phyloP scores from a whole-genome alignment of 2,113 vertebrate species.

The Pavo muticus region DNA sequence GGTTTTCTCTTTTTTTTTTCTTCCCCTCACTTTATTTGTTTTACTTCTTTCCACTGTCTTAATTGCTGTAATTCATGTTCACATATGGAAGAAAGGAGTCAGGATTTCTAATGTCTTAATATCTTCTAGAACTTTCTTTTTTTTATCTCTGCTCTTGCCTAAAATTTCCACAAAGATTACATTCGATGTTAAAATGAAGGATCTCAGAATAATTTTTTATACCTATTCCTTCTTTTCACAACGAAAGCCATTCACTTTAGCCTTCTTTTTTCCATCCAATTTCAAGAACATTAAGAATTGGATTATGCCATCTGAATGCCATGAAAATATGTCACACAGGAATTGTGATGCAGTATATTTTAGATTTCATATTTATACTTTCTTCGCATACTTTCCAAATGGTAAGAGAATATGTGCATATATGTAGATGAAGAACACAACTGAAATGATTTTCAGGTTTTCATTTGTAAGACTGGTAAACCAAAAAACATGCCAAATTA shows the following conservation, averaged over 20 bases:
- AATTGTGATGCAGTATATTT: neutral
- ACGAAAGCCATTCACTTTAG: neutral
- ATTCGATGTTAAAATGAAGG: neutral
- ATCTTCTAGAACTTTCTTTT: neutral
- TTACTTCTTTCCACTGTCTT: neutral
- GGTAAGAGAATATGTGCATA: neutral
- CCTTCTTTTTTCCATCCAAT: neutral
- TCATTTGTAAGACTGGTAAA: neutral
- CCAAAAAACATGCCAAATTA: neutral
- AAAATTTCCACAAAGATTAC: neutral
- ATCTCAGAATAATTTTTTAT: neutral
- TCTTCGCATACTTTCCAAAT: neutral
- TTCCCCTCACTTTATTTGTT: neutral
- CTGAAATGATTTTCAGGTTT: neutral
- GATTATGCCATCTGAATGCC: neutral
- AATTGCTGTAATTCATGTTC: neutral
- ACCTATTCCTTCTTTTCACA: neutral
- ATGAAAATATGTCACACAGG: neutral
- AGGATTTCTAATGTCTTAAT: neutral
- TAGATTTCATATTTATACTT: neutral
- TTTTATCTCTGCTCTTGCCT: neutral
- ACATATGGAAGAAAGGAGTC: neutral
- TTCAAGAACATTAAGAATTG: neutral
- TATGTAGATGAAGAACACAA: neutral
- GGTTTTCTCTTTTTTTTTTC: neutral